Base-by-base conservation (phyloP, 2,797 vertebrate species). In the Typhlichthys eigenmanni region DNA sequence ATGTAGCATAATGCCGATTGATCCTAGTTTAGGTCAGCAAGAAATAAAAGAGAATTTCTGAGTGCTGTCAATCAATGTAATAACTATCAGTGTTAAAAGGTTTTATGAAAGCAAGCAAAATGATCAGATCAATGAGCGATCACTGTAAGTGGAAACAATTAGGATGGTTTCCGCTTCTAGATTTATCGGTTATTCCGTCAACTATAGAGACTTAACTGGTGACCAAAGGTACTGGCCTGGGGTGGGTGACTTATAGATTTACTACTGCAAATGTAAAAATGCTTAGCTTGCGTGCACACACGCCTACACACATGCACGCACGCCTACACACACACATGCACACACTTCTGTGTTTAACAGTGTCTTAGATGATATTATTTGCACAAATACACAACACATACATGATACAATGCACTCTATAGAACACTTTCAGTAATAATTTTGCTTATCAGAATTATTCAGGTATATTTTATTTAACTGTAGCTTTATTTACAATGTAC, bases 401-500 rank as follows among this genome's bases (percentile, higher is more conserved):
- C 24, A 74, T 47, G 54, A 38, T 8, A 38, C 2, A 38, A 24
- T 29, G 58, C 8, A 55, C 49, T 17, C 49, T 49, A 24, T 14
- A 49, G 19, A 66, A 17, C 60, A 56, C 69, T 70, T 74, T 19
- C 55, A 58, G 64, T 58, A 59, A 34, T 14, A 45, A 11, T 47
- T 43, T 19, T 63, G 45, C 46, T 51, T 46, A 34, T 75, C 74
- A 75, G 72, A 69, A 81, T 72, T 74, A 75, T 78, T 84, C 74
- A 78, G 75, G 74, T 80, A 81, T 74, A 64, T 79, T 90, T 90
- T 88, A 88, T 88, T 88, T 85, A 85, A 86, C 66, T 55, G 67
- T 74, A 58, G 71, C 80, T 71, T 69, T 86, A 87, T 86, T 83
- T 88, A 88, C 76, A 86, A 78, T 79, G 76, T 89, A 89, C 88